These are phyloP conservation scores for Glandiceps talaboti DNA, from an alignment of 53 echinoderm and acorn worm genomes.

Conservation along the genomic window DNA sequence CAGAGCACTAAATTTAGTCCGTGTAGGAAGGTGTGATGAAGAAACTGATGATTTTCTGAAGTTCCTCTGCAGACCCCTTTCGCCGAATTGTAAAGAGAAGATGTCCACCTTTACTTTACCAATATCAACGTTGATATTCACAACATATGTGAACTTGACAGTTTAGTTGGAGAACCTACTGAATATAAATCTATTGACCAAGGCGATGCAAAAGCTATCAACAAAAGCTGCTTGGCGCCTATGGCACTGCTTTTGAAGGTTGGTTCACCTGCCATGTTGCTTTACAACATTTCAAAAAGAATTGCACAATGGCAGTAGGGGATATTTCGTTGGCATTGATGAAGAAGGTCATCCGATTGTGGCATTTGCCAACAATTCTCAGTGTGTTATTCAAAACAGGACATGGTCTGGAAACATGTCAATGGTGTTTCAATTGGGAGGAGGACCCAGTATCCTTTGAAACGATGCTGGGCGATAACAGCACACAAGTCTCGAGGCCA, in stretches of 20 bases:
- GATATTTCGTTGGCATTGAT: not conserved
- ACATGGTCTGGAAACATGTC: conserved; percentile 6
- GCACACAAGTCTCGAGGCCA: conserved; percentile 29
- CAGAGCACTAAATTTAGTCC: not conserved
- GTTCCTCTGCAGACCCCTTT: not conserved
- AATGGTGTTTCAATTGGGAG: conserved; percentile 7
- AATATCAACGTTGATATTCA: not conserved
- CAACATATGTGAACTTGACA: not conserved
- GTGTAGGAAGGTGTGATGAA: not conserved
- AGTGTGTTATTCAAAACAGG: conserved; percentile 14
- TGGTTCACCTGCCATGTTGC: not conserved
- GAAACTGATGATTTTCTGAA: not conserved
- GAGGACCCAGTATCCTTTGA: conserved; percentile 18
- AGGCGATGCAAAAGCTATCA: not conserved
- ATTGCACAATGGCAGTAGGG: not conserved
- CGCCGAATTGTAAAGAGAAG: not conserved
- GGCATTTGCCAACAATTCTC: not conserved
- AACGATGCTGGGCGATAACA: conserved; percentile 17
- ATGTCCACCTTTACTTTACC: not conserved
- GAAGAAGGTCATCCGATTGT: not conserved
- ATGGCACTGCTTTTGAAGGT: not conserved
- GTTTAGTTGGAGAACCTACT: not conserved
- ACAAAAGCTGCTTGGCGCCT: not conserved
- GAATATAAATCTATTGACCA: not conserved
- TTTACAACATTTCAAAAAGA: not conserved